Percentiles rank a stretch among this genome's conserved stretches.
These are phyloP conservation scores for Dicycla oo DNA, from an alignment of 2,888 invertebrate species.

Conservation along the genomic window DNA sequence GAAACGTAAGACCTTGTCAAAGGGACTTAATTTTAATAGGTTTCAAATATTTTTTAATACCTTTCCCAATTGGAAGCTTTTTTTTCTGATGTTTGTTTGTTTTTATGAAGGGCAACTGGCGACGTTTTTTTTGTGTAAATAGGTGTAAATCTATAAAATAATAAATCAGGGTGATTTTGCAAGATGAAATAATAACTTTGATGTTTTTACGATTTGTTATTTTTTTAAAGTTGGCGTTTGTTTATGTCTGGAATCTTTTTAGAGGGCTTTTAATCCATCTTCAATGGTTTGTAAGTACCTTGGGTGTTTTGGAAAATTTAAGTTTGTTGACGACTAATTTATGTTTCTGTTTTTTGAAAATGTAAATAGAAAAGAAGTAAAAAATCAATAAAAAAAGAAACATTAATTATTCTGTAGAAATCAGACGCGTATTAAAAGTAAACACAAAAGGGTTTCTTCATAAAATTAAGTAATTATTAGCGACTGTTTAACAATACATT, in stretches of 20 bases:
- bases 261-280: background rate
- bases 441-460: too few species aligned
- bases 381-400: too few species aligned
- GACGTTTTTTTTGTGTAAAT: slow-evolving; percentile 24
- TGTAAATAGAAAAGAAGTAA: background rate
- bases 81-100: slow-evolving; percentile 53
- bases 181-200: slow-evolving; percentile 49
- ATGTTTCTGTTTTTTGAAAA: background rate
- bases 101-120: slow-evolving; percentile 13
- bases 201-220: slow-evolving; percentile 51
- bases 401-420: background rate
- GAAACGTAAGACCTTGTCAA: slow-evolving; percentile 54
- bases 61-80: slow-evolving; percentile 47
- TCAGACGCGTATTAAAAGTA: background rate
- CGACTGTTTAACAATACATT: too few species aligned
- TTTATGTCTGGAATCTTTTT: background rate
- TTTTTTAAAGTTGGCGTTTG: background rate
- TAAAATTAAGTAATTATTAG: too few species aligned
- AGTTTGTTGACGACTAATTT: background rate
- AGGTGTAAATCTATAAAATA: slow-evolving; percentile 20
- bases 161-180: slow-evolving; percentile 32
- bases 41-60: slow-evolving; percentile 63
- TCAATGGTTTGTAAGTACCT: background rate
- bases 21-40: slow-evolving; percentile 66
- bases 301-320: background rate